These are phyloP conservation scores for Sussaba pulchella DNA, from an alignment of 2,888 invertebrate species.

Conservation along the genomic window DNA sequence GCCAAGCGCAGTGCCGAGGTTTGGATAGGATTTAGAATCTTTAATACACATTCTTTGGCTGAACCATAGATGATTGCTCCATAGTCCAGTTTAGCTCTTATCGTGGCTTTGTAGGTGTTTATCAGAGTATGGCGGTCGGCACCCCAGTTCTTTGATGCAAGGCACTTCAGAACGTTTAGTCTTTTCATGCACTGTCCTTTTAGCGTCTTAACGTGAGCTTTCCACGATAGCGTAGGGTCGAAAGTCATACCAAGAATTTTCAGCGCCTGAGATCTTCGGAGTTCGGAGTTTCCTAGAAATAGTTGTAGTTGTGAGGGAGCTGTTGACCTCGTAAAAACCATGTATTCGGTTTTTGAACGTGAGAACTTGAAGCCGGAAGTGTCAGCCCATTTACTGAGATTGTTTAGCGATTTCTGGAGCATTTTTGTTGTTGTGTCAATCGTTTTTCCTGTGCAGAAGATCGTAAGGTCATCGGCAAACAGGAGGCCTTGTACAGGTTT, in stretches of 20 bases:
- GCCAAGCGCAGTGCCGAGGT: slow-evolving; percentile 30
- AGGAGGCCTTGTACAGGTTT: not conserved
- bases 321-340: slow-evolving; percentile 17
- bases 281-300: not conserved
- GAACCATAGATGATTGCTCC: slow-evolving; percentile 45
- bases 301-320: not conserved
- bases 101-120: slow-evolving; percentile 43
- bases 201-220: slow-evolving; percentile 16
- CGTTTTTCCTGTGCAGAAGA: slow-evolving; percentile 45
- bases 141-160: slow-evolving; percentile 29
- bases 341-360: slow-evolving; percentile 29
- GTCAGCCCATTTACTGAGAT: slow-evolving; percentile 1
- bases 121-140: slow-evolving; percentile 31
- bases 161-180: not conserved
- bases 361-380: slow-evolving; percentile 47
- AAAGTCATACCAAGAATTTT: slow-evolving; percentile 59
- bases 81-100: slow-evolving; percentile 53
- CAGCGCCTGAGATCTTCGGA: slow-evolving; percentile 3
- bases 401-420: slow-evolving; percentile 35
- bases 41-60: slow-evolving; percentile 10
- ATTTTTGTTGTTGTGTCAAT: not conserved
- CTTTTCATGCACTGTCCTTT: not conserved
- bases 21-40: slow-evolving; percentile 34
- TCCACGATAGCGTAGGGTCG: slow-evolving; percentile 56
- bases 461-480: slow-evolving; percentile 42